These are phyloP conservation scores for Rousettus leschenaultii DNA, from an alignment of 2,113 vertebrate species.

Conservation along the genomic window DNA sequence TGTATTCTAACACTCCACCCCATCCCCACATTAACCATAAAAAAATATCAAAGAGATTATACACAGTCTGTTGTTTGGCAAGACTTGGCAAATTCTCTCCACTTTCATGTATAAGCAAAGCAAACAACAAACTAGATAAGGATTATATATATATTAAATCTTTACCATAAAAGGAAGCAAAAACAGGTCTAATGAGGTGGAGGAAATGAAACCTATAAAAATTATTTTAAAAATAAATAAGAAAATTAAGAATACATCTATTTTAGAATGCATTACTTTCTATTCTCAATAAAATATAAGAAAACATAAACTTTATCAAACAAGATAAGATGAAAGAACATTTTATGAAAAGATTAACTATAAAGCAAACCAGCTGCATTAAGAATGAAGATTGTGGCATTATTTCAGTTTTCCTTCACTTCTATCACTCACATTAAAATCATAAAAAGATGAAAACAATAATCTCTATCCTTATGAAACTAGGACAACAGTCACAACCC, in stretches of 20 bases:
- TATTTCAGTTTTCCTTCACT: neutral
- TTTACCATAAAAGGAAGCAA: neutral
- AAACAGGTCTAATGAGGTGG: neutral
- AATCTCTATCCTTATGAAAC: neutral
- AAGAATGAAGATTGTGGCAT: slow-evolving; percentile 6
- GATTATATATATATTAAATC: neutral
- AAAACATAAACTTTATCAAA: slow-evolving; percentile 46
- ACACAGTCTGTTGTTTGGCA: slow-evolving; percentile 6
- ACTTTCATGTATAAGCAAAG: slow-evolving; percentile 34
- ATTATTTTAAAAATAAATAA: neutral
- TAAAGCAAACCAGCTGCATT: slow-evolving; percentile 13
- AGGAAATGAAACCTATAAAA: slow-evolving; percentile 28
- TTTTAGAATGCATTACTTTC: slow-evolving; percentile 8
- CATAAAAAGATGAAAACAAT: slow-evolving; percentile 35
- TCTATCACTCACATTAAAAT: slow-evolving; percentile 6
- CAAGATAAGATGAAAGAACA: slow-evolving; percentile 45
- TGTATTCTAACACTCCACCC: neutral
- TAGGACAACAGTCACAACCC: neutral
- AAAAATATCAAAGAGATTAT: neutral
- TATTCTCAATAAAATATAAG: slow-evolving; percentile 10
- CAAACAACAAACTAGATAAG: neutral
- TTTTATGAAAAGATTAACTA: slow-evolving; percentile 23
- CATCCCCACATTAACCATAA: neutral
- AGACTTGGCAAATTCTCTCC: neutral
- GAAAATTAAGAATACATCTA: neutral